These are phyloP conservation scores for Rallus crepitans DNA, from an alignment of 2,797 vertebrate species.

Conservation along the genomic window DNA sequence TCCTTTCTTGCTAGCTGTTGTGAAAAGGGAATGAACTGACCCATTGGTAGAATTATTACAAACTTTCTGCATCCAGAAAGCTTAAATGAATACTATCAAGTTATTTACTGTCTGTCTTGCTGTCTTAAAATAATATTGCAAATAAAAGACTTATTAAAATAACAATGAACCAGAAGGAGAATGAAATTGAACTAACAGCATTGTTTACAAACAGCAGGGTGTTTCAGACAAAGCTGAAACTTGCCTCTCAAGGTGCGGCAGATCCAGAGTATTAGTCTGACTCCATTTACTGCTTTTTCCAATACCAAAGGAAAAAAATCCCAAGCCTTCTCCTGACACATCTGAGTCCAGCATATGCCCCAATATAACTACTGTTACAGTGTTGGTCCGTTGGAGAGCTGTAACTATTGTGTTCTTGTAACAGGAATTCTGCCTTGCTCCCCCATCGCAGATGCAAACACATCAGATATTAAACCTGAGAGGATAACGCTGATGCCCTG, in stretches of 20 bases:
- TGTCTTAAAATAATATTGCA: constrained; percentile 62
- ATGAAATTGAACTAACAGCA: neutral
- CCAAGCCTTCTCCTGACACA: neutral
- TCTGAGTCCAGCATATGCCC: constrained; percentile 3
- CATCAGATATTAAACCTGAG: constrained; percentile 71
- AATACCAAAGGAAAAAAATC: neutral
- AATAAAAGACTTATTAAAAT: constrained; percentile 67
- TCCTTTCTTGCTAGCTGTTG: constrained; percentile 7
- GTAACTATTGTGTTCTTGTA: constrained; percentile 49
- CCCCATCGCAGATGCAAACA: constrained; percentile 73
- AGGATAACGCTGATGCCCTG: constrained; percentile 73
- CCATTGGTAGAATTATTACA: constrained; percentile 20
- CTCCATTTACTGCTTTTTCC: constrained; percentile 50
- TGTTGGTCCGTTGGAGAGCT: constrained; percentile 11
- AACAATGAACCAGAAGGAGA: constrained; percentile 28
- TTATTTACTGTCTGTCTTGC: neutral
- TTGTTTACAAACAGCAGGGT: neutral
- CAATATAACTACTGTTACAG: neutral
- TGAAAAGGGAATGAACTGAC: constrained; percentile 4
- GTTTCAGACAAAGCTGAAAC: constrained; percentile 7
- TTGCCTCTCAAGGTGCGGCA: constrained; percentile 29
- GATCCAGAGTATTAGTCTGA: constrained; percentile 10
- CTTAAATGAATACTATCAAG: neutral
- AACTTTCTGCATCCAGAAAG: constrained; percentile 5
- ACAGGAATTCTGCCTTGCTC: constrained; percentile 67